Evolutionary conservation across 35 echinoderm and acorn worm species (phyloP).

Genomic region (Strongylocentrotus purpuratus): DNA sequence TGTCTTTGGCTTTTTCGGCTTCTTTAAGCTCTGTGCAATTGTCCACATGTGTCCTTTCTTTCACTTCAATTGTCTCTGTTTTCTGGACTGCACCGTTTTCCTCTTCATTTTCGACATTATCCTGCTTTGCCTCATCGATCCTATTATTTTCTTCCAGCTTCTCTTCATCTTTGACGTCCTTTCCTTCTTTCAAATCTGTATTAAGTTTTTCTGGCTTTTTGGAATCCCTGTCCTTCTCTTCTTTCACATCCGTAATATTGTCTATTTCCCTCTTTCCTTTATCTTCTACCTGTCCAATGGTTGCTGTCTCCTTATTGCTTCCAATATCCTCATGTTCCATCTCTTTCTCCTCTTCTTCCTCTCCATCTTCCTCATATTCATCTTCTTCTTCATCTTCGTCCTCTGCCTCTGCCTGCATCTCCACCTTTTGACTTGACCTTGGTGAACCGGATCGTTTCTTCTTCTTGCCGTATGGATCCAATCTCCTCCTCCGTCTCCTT

Average conservation of each 20-base stretch:
- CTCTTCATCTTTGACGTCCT: background rate
- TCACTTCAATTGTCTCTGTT: background rate
- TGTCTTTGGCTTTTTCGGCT: background rate
- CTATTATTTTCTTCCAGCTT: background rate
- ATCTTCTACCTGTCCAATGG: background rate
- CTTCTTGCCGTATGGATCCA: background rate
- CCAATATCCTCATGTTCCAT: background rate
- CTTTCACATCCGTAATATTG: background rate
- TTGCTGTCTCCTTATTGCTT: background rate
- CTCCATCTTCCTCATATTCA: background rate
- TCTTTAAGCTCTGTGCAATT: background rate
- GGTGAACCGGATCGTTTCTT: background rate
- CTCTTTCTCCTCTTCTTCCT: background rate
- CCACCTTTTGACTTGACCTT: background rate
- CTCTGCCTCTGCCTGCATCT: constrained; percentile 12
- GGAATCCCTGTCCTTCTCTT: background rate
- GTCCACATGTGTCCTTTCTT: background rate
- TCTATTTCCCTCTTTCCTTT: background rate
- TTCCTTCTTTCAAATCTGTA: background rate
- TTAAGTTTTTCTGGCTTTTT: background rate
- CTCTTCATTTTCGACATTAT: background rate
- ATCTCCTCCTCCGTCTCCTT: constrained; percentile 38
- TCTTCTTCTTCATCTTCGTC: constrained; percentile 31
- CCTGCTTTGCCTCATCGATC: background rate
- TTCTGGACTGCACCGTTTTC: background rate